A percentile compares a stretch with the other conserved stretches of the same genome.
phyloP scores from a whole-genome alignment of 2,797 vertebrate genomes.

The Notolepis coatsorum region DNA sequence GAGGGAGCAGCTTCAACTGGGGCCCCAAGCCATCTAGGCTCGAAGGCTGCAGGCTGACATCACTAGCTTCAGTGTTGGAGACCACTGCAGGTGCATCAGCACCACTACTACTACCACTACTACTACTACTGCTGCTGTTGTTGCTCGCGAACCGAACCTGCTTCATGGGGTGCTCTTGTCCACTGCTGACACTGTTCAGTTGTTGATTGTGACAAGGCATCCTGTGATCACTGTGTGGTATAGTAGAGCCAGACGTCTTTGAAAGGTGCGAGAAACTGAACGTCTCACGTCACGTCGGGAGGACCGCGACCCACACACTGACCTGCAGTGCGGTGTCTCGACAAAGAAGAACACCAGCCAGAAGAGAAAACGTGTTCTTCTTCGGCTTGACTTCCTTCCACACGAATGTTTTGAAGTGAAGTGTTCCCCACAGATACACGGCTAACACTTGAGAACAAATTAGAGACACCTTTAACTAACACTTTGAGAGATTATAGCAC shows the following conservation, averaged over 20 bases:
- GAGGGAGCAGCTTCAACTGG: constrained; percentile 89
- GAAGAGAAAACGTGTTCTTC: constrained; percentile 60
- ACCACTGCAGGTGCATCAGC: constrained; percentile 43
- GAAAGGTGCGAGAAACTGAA: constrained; percentile 9
- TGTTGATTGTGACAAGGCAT: constrained; percentile 88
- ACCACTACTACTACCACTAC: no score
- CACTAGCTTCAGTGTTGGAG: constrained; percentile 40
- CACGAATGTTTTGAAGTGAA: constrained; percentile 7
- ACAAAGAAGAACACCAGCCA: constrained; percentile 40
- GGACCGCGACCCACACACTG: constrained; percentile 16
- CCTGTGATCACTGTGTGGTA: constrained; percentile 40
- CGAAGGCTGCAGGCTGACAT: constrained; percentile 33
- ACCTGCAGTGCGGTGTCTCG: neutral
- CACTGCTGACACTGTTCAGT: constrained; percentile 69
- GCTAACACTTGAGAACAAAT: fast-evolving
- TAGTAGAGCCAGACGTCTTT: neutral
- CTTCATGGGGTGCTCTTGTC: constrained; percentile 74
- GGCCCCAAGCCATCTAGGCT: constrained; percentile 75
- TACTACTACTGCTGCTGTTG: no score
- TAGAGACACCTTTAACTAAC: neutral
- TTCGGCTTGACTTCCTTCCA: constrained; percentile 19
- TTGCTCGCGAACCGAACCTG: constrained; percentile 76
- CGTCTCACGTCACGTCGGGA: constrained; percentile 4
- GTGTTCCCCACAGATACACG: neutral
- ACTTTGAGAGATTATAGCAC: no score